Evolutionary conservation across 2,888 invertebrate genomes (phyloP).

Genomic region (Oscheius sp.): DNA sequence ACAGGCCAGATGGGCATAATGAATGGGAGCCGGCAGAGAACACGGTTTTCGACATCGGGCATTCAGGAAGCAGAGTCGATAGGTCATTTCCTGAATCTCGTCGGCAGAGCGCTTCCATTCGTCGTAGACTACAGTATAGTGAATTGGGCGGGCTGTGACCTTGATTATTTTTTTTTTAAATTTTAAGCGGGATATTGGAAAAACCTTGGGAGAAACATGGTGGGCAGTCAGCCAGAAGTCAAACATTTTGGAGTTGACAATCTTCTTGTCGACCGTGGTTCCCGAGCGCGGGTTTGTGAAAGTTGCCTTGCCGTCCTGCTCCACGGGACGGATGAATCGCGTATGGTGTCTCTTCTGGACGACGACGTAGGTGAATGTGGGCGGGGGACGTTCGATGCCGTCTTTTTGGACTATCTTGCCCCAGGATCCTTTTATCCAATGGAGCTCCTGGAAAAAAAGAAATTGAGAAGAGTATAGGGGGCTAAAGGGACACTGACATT

Average conservation of each 20-base stretch:
- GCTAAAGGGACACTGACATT: too few species aligned
- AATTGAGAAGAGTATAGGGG: too few species aligned
- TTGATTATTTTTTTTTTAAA: constrained; percentile 24
- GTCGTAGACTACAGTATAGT: constrained; percentile 99
- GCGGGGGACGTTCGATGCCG: background rate
- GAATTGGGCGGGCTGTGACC: constrained; percentile 96
- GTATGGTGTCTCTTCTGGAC: constrained; percentile 58
- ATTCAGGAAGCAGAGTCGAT: constrained; percentile 50
- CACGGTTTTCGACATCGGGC: constrained; percentile 85
- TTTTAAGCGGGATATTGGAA: too few species aligned
- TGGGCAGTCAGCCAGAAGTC: constrained; percentile 94
- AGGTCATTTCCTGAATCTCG: constrained; percentile 81
- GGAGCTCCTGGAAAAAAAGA: constrained; percentile 1
- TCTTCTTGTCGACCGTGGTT: constrained; percentile 42
- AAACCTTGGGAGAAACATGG: constrained; percentile 24
- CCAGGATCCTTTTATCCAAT: constrained; percentile 24
- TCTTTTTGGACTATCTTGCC: background rate
- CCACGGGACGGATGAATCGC: constrained; percentile 36
- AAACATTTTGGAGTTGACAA: constrained; percentile 77
- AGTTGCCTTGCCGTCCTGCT: background rate
- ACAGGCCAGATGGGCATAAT: constrained; percentile 98
- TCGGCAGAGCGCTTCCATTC: constrained; percentile 98
- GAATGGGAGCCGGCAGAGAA: constrained; percentile 97
- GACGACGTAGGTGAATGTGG: constrained; percentile 55
- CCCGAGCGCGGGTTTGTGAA: constrained; percentile 46